Base-by-base conservation (phyloP, 2,113 vertebrate species). In the Onychorhynchus coronatus region DNA sequence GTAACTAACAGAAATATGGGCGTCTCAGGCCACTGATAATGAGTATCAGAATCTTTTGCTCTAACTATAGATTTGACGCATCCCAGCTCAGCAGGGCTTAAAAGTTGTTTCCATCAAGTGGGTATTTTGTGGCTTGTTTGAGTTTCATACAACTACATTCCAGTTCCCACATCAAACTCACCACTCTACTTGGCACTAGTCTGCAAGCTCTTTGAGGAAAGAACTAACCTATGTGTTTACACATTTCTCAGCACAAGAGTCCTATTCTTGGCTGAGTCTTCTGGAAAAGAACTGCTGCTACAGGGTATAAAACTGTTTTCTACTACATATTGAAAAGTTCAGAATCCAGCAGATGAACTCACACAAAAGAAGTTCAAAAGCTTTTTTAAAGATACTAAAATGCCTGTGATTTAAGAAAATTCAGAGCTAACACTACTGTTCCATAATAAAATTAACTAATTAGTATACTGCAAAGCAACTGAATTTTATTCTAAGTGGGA, bases 121-220 rank as follows among this genome's bases (percentile, higher is more conserved):
- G 67, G 50, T 83, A 85, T 81, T 95, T 49, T 91, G 92, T 65
- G 91, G 88, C 70, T 88, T 67, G 67, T 73, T 71, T 84, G 76
- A 92, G 31, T 85, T 94, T 86, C 83, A 85, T 24, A 44, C 47
- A 62, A 72, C n/a, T 78, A 56, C 44, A n/a, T 82, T 93, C 76
- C 88, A 91, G n/a, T 46, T 89, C 53, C 92, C 93, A 97, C 83
- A 94, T 93, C 88, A 97, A 96, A 95, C 91, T 81, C 52, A 18
- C 76, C 65, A 61, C 49, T 78, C 83, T 25, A 39, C 59, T 71
- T 91, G 82, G 93, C 90, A 88, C 59, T 19, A n/a, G 15, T 10
- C 59, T 44, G 67, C 50, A 80, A 88, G 67, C 27, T 59, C 88
- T 89, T 50, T 93, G 59, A 80, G 27, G 73, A 52, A 89, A 84